Evolutionary conservation across 2,888 invertebrate genomes (phyloP), one percentile per base, ranked within the genome.

Genomic region (Drosophila mimetica): DNA sequence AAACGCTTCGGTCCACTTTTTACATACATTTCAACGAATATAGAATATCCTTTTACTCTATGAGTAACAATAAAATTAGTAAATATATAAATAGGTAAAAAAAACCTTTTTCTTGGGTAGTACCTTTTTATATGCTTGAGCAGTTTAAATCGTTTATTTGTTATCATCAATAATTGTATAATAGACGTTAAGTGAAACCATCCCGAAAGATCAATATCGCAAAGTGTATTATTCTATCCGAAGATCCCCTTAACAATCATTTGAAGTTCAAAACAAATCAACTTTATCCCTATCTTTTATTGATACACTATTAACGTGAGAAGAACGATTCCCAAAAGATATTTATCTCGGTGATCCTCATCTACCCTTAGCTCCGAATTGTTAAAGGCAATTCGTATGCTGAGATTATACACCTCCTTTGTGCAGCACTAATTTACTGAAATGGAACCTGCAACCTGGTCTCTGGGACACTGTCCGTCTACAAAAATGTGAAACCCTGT

Each of bases 391-490:
- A 20, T 1, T 22, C 37, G 66, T 72, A 41, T 53, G 48, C 58
- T 57, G 41, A 61, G 61, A 69, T 66, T 7, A 59, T 60, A 63
- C 67, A 58, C 46, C 60, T 18, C 22, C 48, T 57, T 52, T 51
- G 42, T 46, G 54, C 57, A 42, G 25, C 37, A 41, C 48, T 53
- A 69, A 42, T 59, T 34, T 36, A 30, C 16, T 48, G 32, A 6
- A 28, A 34, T 20, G 20, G 16, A 28, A 54, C 74, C 44, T 36
- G 34, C 16, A 28, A 42, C 36, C 18, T 37, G 47, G 32, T 14
- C 20, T 30, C 8, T 25, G 13, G 41, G 25, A 65, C 81, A 75
- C 81, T 63, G 66, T 46, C 61, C 58, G 66, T 86, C 76, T 75
- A 65, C 74, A 61, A 76, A 85, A 66, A 42, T 74, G 64, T 64